Base-by-base conservation (phyloP, 2,888 invertebrate genomes). In the Trissolcus brochymenae region DNA sequence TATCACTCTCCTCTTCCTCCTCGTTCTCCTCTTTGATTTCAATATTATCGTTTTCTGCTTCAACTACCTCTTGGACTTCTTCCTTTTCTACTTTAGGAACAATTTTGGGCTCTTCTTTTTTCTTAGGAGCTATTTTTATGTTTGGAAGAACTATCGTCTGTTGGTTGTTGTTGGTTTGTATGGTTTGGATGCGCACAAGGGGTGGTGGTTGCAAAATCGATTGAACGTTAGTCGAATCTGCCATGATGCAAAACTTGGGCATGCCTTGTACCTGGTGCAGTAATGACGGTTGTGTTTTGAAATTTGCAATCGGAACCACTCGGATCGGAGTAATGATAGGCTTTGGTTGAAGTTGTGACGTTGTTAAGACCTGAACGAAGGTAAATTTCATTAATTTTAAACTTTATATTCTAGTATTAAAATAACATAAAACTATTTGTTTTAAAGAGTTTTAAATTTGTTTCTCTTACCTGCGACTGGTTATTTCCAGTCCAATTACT, bases 211-310 rank as follows among this genome's bases (percentile, higher is more conserved):
- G 76, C 55, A 74, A 35, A 14, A 76, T 64, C 9, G 72, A 68
- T 13, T 79, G 75, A 4, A 72, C 41, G 11, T 72, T 77, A 0
- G 70, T 40, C 49, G 81, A 82, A 49, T 88, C 85, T 2, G 88
- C 81, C 71, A 88, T 84, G 2, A 88, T 84, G 60, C 88, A 87
- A 67, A 87, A 88, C 62, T 84, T 86, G 25, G 88, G 88, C 62
- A 88, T 81, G 16, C 87, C 87, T 57, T 87, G 87, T 2, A 82
- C 85, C 53, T 85, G 85, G 64, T 87, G 87, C 16, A 86, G 73
- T 13, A 87, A 68, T 1, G 88, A 87, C 1, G 88, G 87, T 55
- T 85, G 82, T 0, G 85, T 84, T 57, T 87, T 87, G 40, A 87
- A 80, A 54, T 85, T 85, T 3, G 86, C 84, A 60, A 88, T 88